Evolutionary conservation across 2,888 invertebrate genomes (phyloP).

Genomic region (Xanthia togata): DNA sequence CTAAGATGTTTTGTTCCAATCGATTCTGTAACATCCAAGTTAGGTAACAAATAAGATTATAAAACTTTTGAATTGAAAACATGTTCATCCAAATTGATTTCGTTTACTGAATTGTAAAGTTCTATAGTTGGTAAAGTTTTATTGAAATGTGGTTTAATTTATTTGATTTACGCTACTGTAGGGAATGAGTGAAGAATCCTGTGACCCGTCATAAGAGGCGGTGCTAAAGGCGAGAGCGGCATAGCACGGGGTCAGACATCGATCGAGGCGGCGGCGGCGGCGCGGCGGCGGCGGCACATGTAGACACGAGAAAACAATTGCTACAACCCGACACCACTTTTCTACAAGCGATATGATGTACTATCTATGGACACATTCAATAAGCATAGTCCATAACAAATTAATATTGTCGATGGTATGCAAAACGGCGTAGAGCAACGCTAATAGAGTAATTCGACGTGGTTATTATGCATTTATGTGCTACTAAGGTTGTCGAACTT

Average conservation of each 20-base stretch:
- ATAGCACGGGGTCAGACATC: constrained; percentile 86
- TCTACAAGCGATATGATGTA: constrained; percentile 60
- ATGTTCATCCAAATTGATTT: constrained; percentile 20
- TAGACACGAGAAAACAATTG: constrained; percentile 75
- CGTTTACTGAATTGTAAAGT: constrained; percentile 7
- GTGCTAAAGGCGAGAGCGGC: constrained; percentile 80
- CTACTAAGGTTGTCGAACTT: constrained; percentile 53
- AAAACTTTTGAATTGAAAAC: constrained; percentile 28
- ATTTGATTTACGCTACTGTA: constrained; percentile 56
- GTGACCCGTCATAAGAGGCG: constrained; percentile 78
- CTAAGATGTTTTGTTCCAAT: constrained; percentile 73
- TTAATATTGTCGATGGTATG: constrained; percentile 62
- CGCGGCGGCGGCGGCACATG: constrained; percentile 62
- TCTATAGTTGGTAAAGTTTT: background rate
- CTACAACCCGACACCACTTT: constrained; percentile 70
- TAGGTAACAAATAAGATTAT: constrained; percentile 28
- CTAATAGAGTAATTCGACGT: constrained; percentile 48
- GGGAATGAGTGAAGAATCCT: constrained; percentile 63
- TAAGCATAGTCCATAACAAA: constrained; percentile 62
- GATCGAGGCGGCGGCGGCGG: constrained; percentile 75
- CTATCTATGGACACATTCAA: constrained; percentile 57
- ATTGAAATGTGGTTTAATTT: constrained; percentile 24
- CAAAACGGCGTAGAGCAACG: constrained; percentile 52
- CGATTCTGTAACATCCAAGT: constrained; percentile 29
- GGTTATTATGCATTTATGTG: constrained; percentile 49